These are phyloP conservation scores for Colistium nudipinnis DNA, from an alignment of 2,113 vertebrate species.

Conservation along the genomic window DNA sequence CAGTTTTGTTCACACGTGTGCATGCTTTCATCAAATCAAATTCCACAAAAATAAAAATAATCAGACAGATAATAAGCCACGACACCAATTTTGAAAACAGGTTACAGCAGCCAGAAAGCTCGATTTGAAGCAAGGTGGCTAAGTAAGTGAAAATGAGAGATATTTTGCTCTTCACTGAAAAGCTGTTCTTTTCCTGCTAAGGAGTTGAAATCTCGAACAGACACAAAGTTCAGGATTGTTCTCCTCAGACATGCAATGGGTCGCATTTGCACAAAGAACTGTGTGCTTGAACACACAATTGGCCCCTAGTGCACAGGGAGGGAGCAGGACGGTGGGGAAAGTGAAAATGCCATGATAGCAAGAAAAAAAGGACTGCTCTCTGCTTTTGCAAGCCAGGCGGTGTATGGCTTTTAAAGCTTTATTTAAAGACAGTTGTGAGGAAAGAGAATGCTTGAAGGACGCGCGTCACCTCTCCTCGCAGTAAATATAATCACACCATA, in stretches of 20 bases:
- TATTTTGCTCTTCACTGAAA: constrained; percentile 19
- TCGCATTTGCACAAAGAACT: not conserved
- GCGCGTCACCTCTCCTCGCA: not conserved
- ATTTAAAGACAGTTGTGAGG: not conserved
- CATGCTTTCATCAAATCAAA: constrained; percentile 33
- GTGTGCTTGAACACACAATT: not conserved
- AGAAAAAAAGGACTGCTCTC: not conserved
- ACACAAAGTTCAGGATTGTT: not conserved
- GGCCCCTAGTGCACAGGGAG: not conserved
- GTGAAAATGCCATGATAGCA: constrained; percentile 10
- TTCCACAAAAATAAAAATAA: constrained; percentile 16
- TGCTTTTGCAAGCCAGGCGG: not conserved
- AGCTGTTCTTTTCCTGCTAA: constrained; percentile 43
- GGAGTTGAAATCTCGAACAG: constrained; percentile 9
- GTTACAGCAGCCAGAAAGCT: not conserved
- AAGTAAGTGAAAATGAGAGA: constrained; percentile 47
- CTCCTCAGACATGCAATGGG: not conserved
- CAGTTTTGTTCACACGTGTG: constrained; percentile 28
- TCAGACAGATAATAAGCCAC: constrained; percentile 31
- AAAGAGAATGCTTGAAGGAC: no score
- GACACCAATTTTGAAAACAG: constrained; percentile 33
- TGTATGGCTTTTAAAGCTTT: not conserved
- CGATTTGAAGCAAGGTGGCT: constrained; percentile 24
- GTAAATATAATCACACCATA: not conserved
- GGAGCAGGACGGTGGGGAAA: not conserved